Conservation (phyloP, 2,888 invertebrate species). For the Cylloceria caligata region DNA sequence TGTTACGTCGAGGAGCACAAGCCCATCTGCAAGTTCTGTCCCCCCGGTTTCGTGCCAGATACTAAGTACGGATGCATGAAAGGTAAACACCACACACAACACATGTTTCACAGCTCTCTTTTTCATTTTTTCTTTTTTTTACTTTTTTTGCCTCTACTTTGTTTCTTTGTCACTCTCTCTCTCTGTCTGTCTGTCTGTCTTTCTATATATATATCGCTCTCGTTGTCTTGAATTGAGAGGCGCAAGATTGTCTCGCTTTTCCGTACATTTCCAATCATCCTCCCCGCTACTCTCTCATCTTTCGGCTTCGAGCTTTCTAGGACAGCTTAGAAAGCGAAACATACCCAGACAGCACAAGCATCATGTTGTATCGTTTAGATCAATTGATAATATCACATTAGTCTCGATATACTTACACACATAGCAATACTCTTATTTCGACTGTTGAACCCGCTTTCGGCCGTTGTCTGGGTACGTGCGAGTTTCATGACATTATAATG, state of each 20-base stretch:
- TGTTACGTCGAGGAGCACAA: conserved; percentile 98
- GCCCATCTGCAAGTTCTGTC: conserved; percentile 98
- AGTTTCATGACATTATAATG: conserved; percentile 64
- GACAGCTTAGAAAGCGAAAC: conserved; percentile 4
- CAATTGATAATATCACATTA: background rate
- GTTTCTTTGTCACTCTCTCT: conserved; percentile 39
- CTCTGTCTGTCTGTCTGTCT: conserved; percentile 45
- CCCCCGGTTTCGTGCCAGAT: conserved; percentile 96
- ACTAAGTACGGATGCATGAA: conserved; percentile 97
- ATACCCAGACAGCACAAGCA: conserved; percentile 4
- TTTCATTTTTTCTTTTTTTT: background rate
- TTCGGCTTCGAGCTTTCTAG: background rate
- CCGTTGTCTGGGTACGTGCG: conserved; percentile 65
- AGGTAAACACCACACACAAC: conserved; percentile 90
- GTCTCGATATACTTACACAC: conserved; percentile 13
- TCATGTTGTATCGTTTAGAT: background rate
- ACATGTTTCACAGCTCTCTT: conserved; percentile 70
- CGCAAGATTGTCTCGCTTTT: conserved; percentile 6
- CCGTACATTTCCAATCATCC: background rate
- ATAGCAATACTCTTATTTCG: conserved; percentile 16
- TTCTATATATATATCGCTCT: too few relatives aligned
- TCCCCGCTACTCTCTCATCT: background rate
- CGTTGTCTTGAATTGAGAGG: background rate
- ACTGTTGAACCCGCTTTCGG: conserved; percentile 13
- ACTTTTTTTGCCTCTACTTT: background rate